Conservation (phyloP, 2,888 invertebrate species). For the Conomelus anceps region DNA sequence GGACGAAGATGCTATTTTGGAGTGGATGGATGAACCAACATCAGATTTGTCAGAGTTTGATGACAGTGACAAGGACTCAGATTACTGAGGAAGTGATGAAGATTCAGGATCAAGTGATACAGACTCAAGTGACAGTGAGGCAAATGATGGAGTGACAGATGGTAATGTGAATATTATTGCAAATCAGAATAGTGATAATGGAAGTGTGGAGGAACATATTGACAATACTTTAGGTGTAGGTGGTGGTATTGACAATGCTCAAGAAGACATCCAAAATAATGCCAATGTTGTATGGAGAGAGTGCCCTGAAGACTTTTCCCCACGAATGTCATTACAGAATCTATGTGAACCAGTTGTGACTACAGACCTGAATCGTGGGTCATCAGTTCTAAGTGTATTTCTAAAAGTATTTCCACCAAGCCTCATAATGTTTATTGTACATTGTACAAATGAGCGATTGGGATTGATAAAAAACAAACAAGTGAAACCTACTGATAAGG, state of each 20-base stretch:
- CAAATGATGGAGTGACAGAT: too few species aligned
- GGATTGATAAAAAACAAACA: conserved; percentile 11
- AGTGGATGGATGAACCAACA: neutral
- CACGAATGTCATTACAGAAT: conserved; percentile 17
- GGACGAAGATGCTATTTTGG: neutral
- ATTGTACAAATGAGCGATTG: conserved; percentile 21
- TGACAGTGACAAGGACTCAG: conserved; percentile 3
- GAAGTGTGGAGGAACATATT: neutral
- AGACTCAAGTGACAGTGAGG: neutral
- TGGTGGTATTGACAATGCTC: too few species aligned
- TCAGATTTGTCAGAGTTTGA: neutral
- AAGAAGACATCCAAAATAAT: too few species aligned
- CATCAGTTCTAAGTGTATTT: conserved; percentile 27
- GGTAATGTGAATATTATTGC: too few species aligned
- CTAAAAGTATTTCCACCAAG: conserved; percentile 17
- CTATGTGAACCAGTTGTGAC: conserved; percentile 27
- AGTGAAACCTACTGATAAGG: neutral
- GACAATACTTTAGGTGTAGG: too few species aligned
- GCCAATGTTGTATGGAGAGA: too few species aligned
- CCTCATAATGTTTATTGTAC: conserved; percentile 16
- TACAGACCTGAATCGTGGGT: conserved; percentile 28
- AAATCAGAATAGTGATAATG: neutral
- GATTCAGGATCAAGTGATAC: neutral
- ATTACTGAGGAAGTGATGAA: neutral
- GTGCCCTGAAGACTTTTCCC: too few species aligned